Conservation (phyloP, 2,113 vertebrate species). For the Dasypus novemcinctus region DNA sequence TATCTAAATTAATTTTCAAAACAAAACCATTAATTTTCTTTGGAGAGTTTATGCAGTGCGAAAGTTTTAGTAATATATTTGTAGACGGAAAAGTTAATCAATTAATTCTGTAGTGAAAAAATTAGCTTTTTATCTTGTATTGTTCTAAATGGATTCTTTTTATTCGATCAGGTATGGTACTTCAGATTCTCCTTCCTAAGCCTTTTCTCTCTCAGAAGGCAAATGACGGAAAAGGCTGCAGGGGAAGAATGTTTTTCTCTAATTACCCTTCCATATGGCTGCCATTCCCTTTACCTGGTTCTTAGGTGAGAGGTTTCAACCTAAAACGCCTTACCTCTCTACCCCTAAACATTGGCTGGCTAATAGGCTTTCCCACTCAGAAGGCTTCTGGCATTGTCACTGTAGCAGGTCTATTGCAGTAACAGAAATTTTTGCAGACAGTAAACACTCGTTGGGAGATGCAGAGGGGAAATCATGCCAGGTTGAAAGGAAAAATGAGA, state of each 20-base stretch:
- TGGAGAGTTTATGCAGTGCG: constrained; percentile 86
- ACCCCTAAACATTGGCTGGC: background rate
- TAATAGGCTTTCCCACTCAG: background rate
- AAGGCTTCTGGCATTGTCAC: background rate
- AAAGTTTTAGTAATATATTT: constrained; percentile 89
- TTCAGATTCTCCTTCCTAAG: constrained; percentile 68
- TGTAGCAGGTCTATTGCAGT: background rate
- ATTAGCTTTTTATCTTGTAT: constrained; percentile 83
- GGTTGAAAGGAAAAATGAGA: constrained; percentile 3
- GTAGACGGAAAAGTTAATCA: constrained; percentile 82
- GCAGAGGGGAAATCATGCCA: background rate
- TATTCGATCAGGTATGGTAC: constrained; percentile 82
- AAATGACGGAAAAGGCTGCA: constrained; percentile 26
- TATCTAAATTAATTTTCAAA: constrained; percentile 93
- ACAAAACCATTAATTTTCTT: constrained; percentile 92
- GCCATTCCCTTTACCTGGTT: background rate
- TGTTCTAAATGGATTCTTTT: constrained; percentile 82
- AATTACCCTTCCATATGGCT: background rate
- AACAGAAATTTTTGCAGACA: background rate
- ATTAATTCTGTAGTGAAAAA: constrained; percentile 84
- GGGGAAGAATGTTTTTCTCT: background rate
- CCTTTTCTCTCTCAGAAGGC: constrained; percentile 10
- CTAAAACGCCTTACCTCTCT: background rate
- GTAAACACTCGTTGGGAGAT: background rate
- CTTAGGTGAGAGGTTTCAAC: background rate